These are phyloP conservation scores for Paralichthys olivaceus DNA, from an alignment of 2,113 vertebrate species.

Conservation along the genomic window DNA sequence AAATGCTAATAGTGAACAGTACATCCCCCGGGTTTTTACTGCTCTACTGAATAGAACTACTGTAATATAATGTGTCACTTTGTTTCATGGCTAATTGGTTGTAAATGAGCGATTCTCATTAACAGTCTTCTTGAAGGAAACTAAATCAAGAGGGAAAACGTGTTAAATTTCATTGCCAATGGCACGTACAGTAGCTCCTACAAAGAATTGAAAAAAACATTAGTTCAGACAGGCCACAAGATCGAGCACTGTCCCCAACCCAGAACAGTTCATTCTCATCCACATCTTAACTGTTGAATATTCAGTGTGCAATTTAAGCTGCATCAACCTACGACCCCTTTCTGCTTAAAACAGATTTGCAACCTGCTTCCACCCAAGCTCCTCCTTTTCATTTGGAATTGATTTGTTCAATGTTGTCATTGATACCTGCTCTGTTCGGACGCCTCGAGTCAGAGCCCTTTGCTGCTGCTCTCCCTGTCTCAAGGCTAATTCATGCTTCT, in stretches of 20 bases:
- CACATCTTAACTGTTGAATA: background rate
- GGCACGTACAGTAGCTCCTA: background rate
- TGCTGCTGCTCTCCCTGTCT: too few relatives aligned
- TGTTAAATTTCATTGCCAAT: background rate
- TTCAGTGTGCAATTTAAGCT: too few relatives aligned
- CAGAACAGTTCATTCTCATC: background rate
- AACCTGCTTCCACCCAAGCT: too few relatives aligned
- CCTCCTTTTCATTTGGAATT: too few relatives aligned
- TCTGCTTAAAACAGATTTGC: too few relatives aligned
- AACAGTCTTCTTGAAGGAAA: background rate
- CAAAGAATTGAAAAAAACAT: background rate
- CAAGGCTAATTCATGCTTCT: too few relatives aligned
- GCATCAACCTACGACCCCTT: too few relatives aligned
- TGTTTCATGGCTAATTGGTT: conserved; percentile 8
- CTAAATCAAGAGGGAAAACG: background rate
- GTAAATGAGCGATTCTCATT: conserved; percentile 1
- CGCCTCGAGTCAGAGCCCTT: too few relatives aligned
- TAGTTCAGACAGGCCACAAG: background rate
- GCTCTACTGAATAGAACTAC: background rate
- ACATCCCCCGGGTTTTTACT: background rate
- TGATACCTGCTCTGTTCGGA: too few relatives aligned
- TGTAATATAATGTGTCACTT: background rate
- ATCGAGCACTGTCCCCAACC: background rate
- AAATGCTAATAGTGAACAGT: background rate
- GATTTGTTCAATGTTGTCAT: too few relatives aligned